These are phyloP conservation scores for Synergus laeviventris DNA, from an alignment of 2,888 invertebrate genomes.

Conservation along the genomic window DNA sequence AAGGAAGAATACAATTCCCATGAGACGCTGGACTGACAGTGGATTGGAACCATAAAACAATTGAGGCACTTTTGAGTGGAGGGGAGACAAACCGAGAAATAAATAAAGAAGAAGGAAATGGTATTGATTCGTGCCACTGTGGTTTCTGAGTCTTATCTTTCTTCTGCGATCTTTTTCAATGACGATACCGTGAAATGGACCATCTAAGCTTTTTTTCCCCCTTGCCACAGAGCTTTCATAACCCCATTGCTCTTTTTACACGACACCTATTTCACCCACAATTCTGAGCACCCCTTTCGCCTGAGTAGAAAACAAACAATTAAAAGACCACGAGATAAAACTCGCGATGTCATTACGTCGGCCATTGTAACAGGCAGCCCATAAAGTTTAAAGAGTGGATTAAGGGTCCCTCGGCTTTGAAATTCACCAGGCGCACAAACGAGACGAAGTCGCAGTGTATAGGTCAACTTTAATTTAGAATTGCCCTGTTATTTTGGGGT, in stretches of 20 bases:
- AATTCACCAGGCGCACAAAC: neutral
- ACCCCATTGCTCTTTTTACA: conserved; percentile 12
- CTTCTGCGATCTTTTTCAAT: conserved; percentile 21
- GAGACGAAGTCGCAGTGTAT: neutral
- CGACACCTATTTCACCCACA: conserved; percentile 40
- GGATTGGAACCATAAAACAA: conserved; percentile 51
- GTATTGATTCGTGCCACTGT: conserved; percentile 40
- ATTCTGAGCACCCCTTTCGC: conserved; percentile 45
- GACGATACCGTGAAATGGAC: conserved; percentile 49
- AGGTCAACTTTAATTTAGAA: conserved; percentile 21
- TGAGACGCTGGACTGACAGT: conserved; percentile 40
- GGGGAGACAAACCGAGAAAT: conserved; percentile 42
- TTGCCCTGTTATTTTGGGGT: conserved; percentile 11
- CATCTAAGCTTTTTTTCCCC: conserved; percentile 48
- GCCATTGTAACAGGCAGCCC: conserved; percentile 55
- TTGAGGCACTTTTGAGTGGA: conserved; percentile 45
- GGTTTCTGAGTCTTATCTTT: conserved; percentile 40
- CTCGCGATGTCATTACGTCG: conserved; percentile 56
- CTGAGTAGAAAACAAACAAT: conserved; percentile 53
- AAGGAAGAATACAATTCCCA: conserved; percentile 44
- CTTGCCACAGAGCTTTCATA: conserved; percentile 36
- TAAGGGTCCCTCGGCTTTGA: conserved; percentile 46
- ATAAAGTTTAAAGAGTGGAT: conserved; percentile 59
- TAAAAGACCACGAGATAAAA: conserved; percentile 55
- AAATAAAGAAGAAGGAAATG: neutral